Base-by-base conservation (phyloP, 92 coral and sea anemone genomes). In the Epizoanthus illoricatus region DNA sequence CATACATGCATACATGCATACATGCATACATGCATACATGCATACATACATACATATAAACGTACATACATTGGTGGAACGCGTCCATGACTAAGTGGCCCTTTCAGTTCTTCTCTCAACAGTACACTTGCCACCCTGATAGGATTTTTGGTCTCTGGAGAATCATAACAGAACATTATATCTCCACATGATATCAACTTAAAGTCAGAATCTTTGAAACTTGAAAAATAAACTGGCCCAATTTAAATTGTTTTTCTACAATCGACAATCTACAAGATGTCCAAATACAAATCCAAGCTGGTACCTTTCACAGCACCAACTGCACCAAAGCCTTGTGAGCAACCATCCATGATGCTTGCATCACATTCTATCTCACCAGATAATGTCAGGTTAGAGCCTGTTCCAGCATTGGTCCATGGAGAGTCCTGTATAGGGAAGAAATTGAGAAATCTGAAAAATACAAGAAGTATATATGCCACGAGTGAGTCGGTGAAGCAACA, bases 341-440 rank as follows among this genome's bases (percentile, higher is more conserved):
- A 42, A 17, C 98, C 98, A 84, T 95, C 98, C 98, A 95, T 95
- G 41, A 95, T 71, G 76, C 98, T 89, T 5, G 98, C 95, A 91
- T 95, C 98, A 88, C 98, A 93, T 76, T 95, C 98, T 41, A 95
- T 95, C 23, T 85, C 81, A 21, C 94, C 98, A 45, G 85, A 80
- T 10, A 76, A 72, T 24, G 90, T 89, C 33, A 95, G 89, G 65
- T 95, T 95, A 23, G 98, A 91, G n/a, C 98, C 98, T 23, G 88
- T 76, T 15, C 98, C 98, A 54, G 98, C 98, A 89, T 95, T 95
- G 7, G 98, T 95, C 79, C 92, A 86, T 40, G 94, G 90, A 61
- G 89, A 82, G 80, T 95, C 98, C 98, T 95, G 69, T 17, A 76
- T 43, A 54, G 61, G 19, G 49, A 79, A 79, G 39, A 49, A 65